phyloP scores from a whole-genome alignment of 2,888 invertebrate genomes.

The Ophraella communa region DNA sequence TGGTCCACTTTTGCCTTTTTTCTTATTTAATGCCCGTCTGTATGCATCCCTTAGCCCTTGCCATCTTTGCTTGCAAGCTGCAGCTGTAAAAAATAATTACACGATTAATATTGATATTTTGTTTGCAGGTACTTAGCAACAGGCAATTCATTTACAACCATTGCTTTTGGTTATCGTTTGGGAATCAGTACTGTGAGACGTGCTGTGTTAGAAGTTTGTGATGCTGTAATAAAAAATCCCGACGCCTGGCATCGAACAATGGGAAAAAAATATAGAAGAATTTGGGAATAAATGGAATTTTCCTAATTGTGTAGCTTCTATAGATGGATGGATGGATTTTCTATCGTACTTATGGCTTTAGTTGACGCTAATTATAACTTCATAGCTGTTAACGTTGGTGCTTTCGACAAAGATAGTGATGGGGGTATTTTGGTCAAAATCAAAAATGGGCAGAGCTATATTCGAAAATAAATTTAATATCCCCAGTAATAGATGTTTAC shows the following conservation, averaged over 20 bases:
- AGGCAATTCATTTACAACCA: slow-evolving; percentile 43
- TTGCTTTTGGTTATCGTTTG: slow-evolving; percentile 42
- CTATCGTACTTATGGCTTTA: slow-evolving; percentile 36
- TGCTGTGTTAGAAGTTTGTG: slow-evolving; percentile 15
- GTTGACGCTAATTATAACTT: slow-evolving; percentile 23
- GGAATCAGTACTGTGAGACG: slow-evolving; percentile 31
- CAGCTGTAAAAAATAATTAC: slow-evolving; percentile 18
- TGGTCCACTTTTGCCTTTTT: slow-evolving; percentile 18
- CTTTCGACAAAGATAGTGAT: slow-evolving; percentile 26
- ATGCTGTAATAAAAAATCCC: slow-evolving; percentile 27
- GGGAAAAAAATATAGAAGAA: slow-evolving; percentile 19
- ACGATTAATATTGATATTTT: slow-evolving; percentile 1
- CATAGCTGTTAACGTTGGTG: slow-evolving; percentile 22
- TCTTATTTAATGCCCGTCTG: slow-evolving; percentile 24
- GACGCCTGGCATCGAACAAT: slow-evolving; percentile 21
- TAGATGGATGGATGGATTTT: slow-evolving; percentile 34
- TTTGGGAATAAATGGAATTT: slow-evolving; percentile 29
- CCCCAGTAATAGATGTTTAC: slow-evolving; percentile 9
- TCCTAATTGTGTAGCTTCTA: slow-evolving; percentile 25
- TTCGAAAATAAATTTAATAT: slow-evolving; percentile 15
- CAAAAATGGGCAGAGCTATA: slow-evolving; percentile 16
- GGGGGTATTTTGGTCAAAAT: slow-evolving; percentile 21
- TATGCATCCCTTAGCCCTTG: slow-evolving; percentile 23
- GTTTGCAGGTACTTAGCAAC: slow-evolving; percentile 38
- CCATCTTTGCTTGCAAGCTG: slow-evolving; percentile 26